These are phyloP conservation scores for Tor tambroides DNA, from an alignment of 2,113 vertebrate species.

Conservation along the genomic window DNA sequence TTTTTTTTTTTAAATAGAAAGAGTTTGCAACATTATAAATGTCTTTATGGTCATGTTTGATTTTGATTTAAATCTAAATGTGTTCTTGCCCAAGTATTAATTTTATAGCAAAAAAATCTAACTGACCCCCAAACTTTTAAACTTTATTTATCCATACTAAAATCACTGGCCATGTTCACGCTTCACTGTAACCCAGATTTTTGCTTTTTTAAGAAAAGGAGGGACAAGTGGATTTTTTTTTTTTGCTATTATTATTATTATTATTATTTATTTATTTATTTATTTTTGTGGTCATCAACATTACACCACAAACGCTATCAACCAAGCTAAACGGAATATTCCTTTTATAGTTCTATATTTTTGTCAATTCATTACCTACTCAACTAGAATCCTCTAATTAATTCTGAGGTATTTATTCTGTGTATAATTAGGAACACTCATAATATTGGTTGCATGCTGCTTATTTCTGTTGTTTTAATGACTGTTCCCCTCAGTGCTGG, in stretches of 20 bases:
- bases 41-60: neutral
- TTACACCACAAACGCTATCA: neutral
- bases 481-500: neutral
- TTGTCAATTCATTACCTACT: neutral
- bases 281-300: neutral
- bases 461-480: neutral
- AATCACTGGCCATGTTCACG: no score
- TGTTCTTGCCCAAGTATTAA: neutral
- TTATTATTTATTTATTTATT: no score
- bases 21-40: neutral
- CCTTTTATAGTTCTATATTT: neutral
- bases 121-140: neutral
- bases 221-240: no score
- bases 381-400: slow-evolving; percentile 30
- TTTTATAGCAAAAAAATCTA: neutral
- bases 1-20: neutral
- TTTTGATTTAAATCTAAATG: neutral
- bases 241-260: no score
- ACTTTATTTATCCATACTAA: no score
- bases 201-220: no score
- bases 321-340: neutral
- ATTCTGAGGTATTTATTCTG: neutral
- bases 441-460: neutral
- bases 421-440: neutral
- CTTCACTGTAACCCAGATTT: no score